Evolutionary conservation across 2,113 vertebrate species (phyloP), one percentile per base, ranked within the genome.

Genomic region (Furnarius figulus): DNA sequence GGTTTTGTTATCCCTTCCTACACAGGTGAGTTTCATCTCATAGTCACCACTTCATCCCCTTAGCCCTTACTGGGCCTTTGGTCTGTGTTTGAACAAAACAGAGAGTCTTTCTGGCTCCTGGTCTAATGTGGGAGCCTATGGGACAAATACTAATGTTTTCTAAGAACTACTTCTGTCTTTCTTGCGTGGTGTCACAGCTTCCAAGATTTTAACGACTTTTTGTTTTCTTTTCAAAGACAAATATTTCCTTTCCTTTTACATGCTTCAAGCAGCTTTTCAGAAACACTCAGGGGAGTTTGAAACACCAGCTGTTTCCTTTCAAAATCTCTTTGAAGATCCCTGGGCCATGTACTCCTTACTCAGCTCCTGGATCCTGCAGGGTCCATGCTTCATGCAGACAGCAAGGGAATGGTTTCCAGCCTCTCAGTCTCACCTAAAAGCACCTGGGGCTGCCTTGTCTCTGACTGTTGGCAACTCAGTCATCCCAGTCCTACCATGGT

Each of bases 251-350:
- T 97, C 90, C 75, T 83, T 74, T 96, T 83, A 66, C 82, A 73
- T 62, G 72, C 50, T 90, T 83, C 50, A 14, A 66, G 39, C 59
- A 67, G 83, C 82, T 80, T 90, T 90, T 77, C 73, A 77, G 86
- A 83, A 71, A 63, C 76, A 74, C 10, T 0, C 76, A 92, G 76
- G 42, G 65, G 83, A 93, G 30, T 89, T 80, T 42, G 79, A 88
- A 88, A 67, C 79, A 86, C 71, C 94, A 96, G 90, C 92, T 94
- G 88, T 80, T 96, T 92, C 90, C 79, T 92, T 94, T 97, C 90
- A 58, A 53, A 70, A 79, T 83, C 37, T 87, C 81, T 93, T 93
- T 90, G 88, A 95, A 92, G 50, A 75, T 92, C 72, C 21, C 59
- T 76, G 78, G 46, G 74, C 53, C 28, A 7, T 6, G 53, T 80